Evolutionary conservation across 2,113 vertebrate species (phyloP), one percentile per base, ranked within the genome.

Genomic region (Cygnus buccinator): DNA sequence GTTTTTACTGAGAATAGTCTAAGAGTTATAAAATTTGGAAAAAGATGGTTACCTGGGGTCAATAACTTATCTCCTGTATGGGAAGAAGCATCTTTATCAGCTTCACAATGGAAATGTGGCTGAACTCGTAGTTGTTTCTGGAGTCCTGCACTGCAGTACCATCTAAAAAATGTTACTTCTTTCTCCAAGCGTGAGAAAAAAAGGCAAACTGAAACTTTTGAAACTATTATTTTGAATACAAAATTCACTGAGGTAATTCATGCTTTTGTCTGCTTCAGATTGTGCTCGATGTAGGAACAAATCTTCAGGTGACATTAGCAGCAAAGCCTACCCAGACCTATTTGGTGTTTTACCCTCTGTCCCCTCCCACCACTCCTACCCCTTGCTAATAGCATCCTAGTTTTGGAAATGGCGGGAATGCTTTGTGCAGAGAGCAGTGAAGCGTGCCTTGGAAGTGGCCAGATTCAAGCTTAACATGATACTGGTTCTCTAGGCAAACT

Each of bases 351-450:
- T 39, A 7, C 21, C n/a, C 13, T 77, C 41, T 85, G 85, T 62
- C 28, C 15, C 70, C 11, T 12, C 21, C 3, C 3, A 3, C 2
- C 31, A 8, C 7, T 25, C 33, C 9, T 37, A 3, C 29, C 3
- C 3, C 14, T 61, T 85, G 19, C 12, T 70, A 26, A 43, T 37
- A 43, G 16, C 46, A 43, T 35, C 1, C 0, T 13, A 55, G 46
- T 6, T 20, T 26, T 26, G 33, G 59, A 55, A 44, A 4, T 5
- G 9, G 7, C 44, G 23, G 50, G 35, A 66, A 12, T 19, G 41
- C 15, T 1, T 6, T 46, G 29, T 55, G 13, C n/a, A 57, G 54
- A 29, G 84, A 39, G 33, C 28, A 57, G 15, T 7, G n/a, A 55
- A 61, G 41, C 9, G 46, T 83, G 31, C 44, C 37, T 44, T 76